Conservation (phyloP, 2,113 vertebrate genomes). For the Cynocephalus volans region DNA sequence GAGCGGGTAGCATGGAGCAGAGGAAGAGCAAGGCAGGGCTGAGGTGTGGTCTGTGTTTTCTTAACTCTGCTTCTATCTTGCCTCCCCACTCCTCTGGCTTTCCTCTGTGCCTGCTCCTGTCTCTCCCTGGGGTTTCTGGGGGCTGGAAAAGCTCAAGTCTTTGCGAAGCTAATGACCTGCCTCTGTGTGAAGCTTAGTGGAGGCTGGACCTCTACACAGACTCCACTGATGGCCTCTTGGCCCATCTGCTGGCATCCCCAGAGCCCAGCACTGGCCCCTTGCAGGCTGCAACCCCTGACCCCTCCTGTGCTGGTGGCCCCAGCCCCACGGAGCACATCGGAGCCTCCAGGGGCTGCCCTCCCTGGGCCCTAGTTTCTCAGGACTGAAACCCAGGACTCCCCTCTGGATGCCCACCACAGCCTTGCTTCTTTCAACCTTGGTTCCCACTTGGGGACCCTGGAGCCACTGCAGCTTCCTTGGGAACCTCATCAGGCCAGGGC, state of each 20-base stretch:
- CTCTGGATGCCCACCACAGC: background rate
- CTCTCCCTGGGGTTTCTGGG: conserved; percentile 88
- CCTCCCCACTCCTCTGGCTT: conserved; percentile 75
- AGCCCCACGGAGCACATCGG: conserved; percentile 90
- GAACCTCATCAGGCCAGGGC: background rate
- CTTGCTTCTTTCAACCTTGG: background rate
- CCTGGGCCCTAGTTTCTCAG: background rate
- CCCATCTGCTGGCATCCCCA: conserved; percentile 84
- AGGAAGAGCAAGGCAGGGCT: background rate
- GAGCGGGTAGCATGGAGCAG: background rate
- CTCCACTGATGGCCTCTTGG: conserved; percentile 90
- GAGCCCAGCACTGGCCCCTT: conserved; percentile 84
- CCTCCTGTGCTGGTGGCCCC: conserved; percentile 92
- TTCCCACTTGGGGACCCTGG: background rate
- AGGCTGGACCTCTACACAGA: conserved; percentile 91
- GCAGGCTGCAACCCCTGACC: conserved; percentile 87
- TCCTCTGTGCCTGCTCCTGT: conserved; percentile 76
- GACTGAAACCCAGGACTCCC: background rate
- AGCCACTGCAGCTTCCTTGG: background rate
- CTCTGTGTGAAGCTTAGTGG: conserved; percentile 96
- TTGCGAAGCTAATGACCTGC: conserved; percentile 95
- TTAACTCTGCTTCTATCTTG: conserved; percentile 90
- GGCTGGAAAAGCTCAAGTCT: conserved; percentile 96
- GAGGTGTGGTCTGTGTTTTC: conserved; percentile 68
- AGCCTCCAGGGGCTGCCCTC: conserved; percentile 59